Base-by-base conservation (phyloP, 2,797 vertebrate species). In the Staurois parvus region DNA sequence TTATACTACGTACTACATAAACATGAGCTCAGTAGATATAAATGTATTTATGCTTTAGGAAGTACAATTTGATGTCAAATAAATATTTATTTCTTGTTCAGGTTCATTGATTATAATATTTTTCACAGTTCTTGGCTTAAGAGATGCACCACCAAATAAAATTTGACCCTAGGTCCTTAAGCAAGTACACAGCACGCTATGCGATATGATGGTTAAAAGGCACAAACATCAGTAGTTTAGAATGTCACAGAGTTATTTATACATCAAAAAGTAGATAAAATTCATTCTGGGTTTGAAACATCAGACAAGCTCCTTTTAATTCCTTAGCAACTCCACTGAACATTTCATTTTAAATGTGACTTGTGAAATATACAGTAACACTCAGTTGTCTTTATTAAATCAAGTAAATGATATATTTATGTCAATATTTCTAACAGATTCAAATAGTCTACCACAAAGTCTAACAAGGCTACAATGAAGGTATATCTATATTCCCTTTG, bases 201-300 rank as follows among this genome's bases (percentile, higher is more conserved):
- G 72, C 79, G 52, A 84, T 84, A 74, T 68, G 42, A 64, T 40
- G 24, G 26, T 67, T 79, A 72, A 67, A 84, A 78, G 72, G 76
- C 72, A 59, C 77, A 68, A 56, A 75, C 45, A 68, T 68, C 59
- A 15, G 9, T 45, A 80, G 70, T 80, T 75, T 69, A 85, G 74
- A 80, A 74, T 85, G 70, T 80, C 84, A 85, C 66, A 21, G 26
- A 48, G 72, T 75, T 28, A 62, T 85, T 85, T 80, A 75, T 68
- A 85, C 72, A 75, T 85, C 29, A 74, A 85, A 84, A 84, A 73
- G 28, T 32, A 72, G 52, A 74, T 67, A 79, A 64, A 80, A 74
- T 37, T 13, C 29, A 67, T 37, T 19, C 59, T 67, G 84, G 62
- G 30, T 79, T 62, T 40, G 74, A 42, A 48, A 85, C 84, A 79